A percentile compares a stretch with the other conserved stretches of the same genome.
These are phyloP conservation scores for Rhabditophanes sp. DNA, from an alignment of 2,888 invertebrate genomes.

Conservation along the genomic window DNA sequence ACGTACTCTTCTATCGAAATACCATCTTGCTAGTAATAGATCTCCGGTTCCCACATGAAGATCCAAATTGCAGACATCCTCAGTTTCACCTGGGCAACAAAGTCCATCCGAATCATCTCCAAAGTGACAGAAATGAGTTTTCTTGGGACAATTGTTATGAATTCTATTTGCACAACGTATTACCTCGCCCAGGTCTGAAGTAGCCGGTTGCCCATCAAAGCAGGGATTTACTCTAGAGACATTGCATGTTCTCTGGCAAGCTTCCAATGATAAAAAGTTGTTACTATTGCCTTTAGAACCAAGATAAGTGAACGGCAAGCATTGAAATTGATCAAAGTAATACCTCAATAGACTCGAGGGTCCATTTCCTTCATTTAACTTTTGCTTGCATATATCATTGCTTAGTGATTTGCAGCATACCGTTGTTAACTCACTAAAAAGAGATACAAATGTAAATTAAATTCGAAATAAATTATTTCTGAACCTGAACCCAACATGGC, in stretches of 20 bases:
- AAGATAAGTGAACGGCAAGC: conserved; percentile 31
- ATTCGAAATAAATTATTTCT: too few relatives aligned
- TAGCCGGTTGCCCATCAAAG: conserved; percentile 25
- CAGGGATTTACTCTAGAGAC: conserved; percentile 40
- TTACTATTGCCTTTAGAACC: conserved; percentile 20
- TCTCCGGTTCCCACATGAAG: conserved; percentile 18
- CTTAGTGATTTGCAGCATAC: too few relatives aligned
- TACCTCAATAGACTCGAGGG: conserved; percentile 18
- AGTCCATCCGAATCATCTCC: conserved; percentile 34
- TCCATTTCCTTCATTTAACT: conserved; percentile 38
- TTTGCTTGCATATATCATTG: too few relatives aligned
- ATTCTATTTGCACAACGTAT: too few relatives aligned
- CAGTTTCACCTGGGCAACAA: conserved; percentile 24
- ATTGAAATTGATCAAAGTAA: conserved; percentile 31
- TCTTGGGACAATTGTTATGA: conserved; percentile 19
- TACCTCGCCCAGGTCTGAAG: too few relatives aligned
- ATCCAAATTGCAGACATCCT: conserved; percentile 22
- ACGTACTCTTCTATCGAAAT: conserved; percentile 12
- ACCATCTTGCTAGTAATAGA: conserved; percentile 13
- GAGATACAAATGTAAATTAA: too few relatives aligned
- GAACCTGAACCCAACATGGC: too few relatives aligned
- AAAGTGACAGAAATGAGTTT: conserved; percentile 36
- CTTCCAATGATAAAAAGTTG: conserved; percentile 14
- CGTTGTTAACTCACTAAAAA: too few relatives aligned
- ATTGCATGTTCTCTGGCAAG: conserved; percentile 15